A percentile compares a stretch with the other conserved stretches of the same genome.
Evolutionary conservation across 2,888 invertebrate species (phyloP).

Genomic region (Adelognathus sp.): DNA sequence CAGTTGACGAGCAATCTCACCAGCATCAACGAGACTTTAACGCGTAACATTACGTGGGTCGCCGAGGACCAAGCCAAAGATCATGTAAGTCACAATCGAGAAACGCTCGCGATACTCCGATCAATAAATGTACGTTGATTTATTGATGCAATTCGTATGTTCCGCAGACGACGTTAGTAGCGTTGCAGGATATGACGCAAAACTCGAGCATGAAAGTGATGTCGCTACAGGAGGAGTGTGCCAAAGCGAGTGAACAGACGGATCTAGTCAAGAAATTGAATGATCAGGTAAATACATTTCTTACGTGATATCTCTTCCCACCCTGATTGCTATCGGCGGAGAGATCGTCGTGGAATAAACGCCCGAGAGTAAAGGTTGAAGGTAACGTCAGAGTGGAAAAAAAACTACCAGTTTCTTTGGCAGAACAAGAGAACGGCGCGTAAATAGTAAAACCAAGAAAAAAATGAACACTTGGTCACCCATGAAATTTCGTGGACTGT

Average conservation of each 20-base stretch:
- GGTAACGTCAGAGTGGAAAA: no score
- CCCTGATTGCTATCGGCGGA: no score
- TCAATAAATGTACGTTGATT: not conserved
- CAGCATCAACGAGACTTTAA: conserved; percentile 79
- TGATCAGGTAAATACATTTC: conserved; percentile 68
- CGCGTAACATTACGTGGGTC: conserved; percentile 79
- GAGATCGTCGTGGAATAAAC: no score
- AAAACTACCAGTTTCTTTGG: no score
- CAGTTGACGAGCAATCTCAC: conserved; percentile 79
- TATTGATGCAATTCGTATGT: not conserved
- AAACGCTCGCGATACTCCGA: not conserved
- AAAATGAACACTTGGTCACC: no score
- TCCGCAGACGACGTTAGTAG: conserved; percentile 77
- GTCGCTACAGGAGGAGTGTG: conserved; percentile 78
- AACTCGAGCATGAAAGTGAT: conserved; percentile 79
- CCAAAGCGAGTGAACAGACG: conserved; percentile 66
- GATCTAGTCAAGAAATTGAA: conserved; percentile 69
- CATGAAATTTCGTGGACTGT: no score
- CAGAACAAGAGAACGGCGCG: no score
- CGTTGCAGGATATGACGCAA: conserved; percentile 77
- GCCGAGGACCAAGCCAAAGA: conserved; percentile 80
- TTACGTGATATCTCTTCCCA: no score
- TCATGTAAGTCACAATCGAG: conserved; percentile 75
- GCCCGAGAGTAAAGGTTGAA: no score
- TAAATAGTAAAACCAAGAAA: no score